phyloP scores from a whole-genome alignment of 2,888 invertebrate genomes.

The Drosophila yooni region DNA sequence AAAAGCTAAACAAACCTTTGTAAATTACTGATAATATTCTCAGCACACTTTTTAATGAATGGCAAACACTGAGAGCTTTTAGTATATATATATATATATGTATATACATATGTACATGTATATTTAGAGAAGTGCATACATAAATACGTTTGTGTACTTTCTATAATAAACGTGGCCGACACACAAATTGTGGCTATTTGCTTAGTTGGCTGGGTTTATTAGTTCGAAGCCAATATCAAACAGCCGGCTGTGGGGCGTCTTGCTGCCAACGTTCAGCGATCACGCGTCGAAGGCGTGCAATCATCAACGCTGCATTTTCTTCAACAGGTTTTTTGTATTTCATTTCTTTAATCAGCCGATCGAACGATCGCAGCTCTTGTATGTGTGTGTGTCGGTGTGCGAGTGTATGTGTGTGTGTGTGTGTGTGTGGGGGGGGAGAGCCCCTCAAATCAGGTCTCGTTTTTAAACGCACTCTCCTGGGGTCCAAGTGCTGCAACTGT shows the following conservation, averaged over 20 bases:
- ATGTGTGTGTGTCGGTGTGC: slow-evolving; percentile 26
- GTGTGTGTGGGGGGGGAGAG: not conserved
- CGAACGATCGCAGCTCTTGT: slow-evolving; percentile 38
- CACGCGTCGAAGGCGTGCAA: slow-evolving; percentile 71
- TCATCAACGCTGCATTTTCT: slow-evolving; percentile 69
- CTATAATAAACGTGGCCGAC: slow-evolving; percentile 47
- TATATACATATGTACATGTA: slow-evolving; percentile 3
- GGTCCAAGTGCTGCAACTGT: slow-evolving; percentile 17
- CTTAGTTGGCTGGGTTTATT: slow-evolving; percentile 63
- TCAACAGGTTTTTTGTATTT: slow-evolving; percentile 64
- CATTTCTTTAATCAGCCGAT: slow-evolving; percentile 36
- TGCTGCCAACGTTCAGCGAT: slow-evolving; percentile 47
- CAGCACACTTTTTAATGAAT: slow-evolving; percentile 35
- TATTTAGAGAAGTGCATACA: not conserved
- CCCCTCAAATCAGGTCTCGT: slow-evolving; percentile 40
- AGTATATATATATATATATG: not conserved
- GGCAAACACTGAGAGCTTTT: slow-evolving; percentile 35
- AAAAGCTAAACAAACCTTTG: not conserved
- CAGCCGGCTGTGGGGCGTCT: slow-evolving; percentile 31
- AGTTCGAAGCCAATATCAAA: slow-evolving; percentile 63
- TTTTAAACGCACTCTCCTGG: slow-evolving; percentile 38
- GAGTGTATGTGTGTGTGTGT: slow-evolving; percentile 19
- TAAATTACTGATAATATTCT: not conserved
- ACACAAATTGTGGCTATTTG: slow-evolving; percentile 56
- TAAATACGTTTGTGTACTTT: slow-evolving; percentile 36